Evolutionary conservation across 2,888 invertebrate species (phyloP), one percentile per base, ranked within the genome.

Genomic region (Clanis bilineata): DNA sequence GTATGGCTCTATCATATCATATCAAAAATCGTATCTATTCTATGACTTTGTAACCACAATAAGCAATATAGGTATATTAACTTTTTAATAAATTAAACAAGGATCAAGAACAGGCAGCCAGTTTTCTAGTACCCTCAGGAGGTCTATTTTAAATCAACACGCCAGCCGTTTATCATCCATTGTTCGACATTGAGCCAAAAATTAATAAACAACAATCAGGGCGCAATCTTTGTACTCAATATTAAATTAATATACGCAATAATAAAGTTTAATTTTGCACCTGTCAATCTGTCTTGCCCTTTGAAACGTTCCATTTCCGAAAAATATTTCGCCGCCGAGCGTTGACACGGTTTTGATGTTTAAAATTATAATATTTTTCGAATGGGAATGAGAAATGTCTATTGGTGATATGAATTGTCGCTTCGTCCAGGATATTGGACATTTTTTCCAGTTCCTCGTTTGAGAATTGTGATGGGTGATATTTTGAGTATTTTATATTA

Each of bases 201-300:
- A 74, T 74, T 70, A 72, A 73, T 70, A 70, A 69, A 66, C 66
- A 62, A 59, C 61, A 62, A 67, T 64, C 64, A 67, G 61, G 54
- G 63, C 61, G 61, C 67, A 67, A 68, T 68, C 71, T 70, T 70
- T 71, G 69, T 73, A 47, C 39, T 51, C 32, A 2, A 36, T 77
- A 78, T 77, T 74, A 70, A 77, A 76, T 76, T 74, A 78, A 77
- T 79, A 71, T 74, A 59, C 58, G 51, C 47, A 72, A 76, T 79
- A 82, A 80, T 80, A 76, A 78, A 81, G 67, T 82, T 85, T 82
- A 86, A 88, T 86, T 83, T 80, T 69, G 76, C 62, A 79, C 77
- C 86, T 88, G 89, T 86, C 90, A 83, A 64, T 76, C 76, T 70
- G 73, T 76, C 78, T 70, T 73, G 68, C 61, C 65, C 65, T 66